These are phyloP conservation scores for Tenualosa thibaudeaui DNA, from an alignment of 2,797 vertebrate species.

Conservation along the genomic window DNA sequence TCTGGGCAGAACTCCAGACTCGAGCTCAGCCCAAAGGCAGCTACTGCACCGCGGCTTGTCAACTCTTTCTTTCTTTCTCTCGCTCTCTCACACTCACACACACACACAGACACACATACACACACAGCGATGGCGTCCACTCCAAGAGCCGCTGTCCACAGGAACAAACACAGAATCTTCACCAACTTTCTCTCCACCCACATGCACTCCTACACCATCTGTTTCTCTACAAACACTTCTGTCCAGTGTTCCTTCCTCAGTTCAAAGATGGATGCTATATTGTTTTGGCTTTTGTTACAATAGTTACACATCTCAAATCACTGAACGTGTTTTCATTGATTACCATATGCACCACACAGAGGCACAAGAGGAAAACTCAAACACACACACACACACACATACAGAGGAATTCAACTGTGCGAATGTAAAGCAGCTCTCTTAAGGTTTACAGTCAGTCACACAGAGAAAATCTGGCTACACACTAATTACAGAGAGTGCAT, in stretches of 20 bases:
- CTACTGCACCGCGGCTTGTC: slow-evolving; percentile 19
- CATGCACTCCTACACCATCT: background rate
- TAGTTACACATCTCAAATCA: background rate
- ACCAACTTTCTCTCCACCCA: background rate
- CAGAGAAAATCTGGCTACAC: background rate
- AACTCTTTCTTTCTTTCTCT: background rate
- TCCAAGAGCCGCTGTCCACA: background rate
- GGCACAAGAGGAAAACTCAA: background rate
- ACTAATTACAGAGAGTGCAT: slow-evolving; percentile 20
- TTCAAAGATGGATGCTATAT: background rate
- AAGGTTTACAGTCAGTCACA: background rate
- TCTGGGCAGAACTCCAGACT: slow-evolving; percentile 18
- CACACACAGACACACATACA: background rate
- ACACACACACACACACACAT: background rate
- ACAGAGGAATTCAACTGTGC: background rate
- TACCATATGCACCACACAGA: background rate
- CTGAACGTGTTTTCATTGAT: background rate
- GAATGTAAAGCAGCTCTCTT: background rate
- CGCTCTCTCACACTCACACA: background rate
- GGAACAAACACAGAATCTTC: background rate
- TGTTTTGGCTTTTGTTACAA: background rate
- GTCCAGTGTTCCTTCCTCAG: background rate
- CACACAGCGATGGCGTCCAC: background rate
- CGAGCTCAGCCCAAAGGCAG: slow-evolving; percentile 22
- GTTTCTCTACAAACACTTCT: background rate